A percentile compares a stretch with the other conserved stretches of the same genome.
phyloP scores from a whole-genome alignment of 2,797 vertebrate genomes.

The Pseudopleuronectes americanus region DNA sequence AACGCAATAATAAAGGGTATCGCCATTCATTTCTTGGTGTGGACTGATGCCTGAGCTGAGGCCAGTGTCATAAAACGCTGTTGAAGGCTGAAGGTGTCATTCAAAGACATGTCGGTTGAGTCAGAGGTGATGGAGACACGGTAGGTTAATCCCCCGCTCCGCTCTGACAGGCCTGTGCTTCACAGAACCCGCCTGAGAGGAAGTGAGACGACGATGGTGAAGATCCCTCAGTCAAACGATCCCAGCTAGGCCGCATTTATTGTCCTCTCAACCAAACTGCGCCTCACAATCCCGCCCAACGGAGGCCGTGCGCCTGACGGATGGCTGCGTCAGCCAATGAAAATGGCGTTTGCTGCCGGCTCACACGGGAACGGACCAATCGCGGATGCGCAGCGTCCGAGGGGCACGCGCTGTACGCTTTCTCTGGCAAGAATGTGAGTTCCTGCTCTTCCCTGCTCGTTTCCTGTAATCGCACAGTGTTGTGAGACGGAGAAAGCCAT shows the following conservation, averaged over 20 bases:
- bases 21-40: slow-evolving; percentile 41
- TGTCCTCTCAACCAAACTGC: slow-evolving; percentile 82
- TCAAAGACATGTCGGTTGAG: slow-evolving; percentile 17
- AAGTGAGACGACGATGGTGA: slow-evolving; percentile 53
- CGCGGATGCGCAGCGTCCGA: slow-evolving; percentile 12
- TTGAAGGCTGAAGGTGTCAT: slow-evolving; percentile 33
- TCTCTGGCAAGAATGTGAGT: slow-evolving; percentile 85
- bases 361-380: slow-evolving; percentile 69
- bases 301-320: slow-evolving; percentile 50
- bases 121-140: neutral
- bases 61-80: slow-evolving; percentile 55
- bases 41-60: slow-evolving; percentile 11
- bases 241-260: slow-evolving; percentile 85
- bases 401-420: slow-evolving; percentile 72
- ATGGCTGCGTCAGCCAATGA: slow-evolving; percentile 62
- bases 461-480: slow-evolving; percentile 90
- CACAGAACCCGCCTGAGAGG: slow-evolving; percentile 5
- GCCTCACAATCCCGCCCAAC: slow-evolving; percentile 74
- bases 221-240: slow-evolving; percentile 71
- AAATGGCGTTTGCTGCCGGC: slow-evolving; percentile 56
- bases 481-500: slow-evolving; percentile 91
- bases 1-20: neutral
- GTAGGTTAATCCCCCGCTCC: slow-evolving; percentile 5
- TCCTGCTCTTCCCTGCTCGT: slow-evolving; percentile 88
- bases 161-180: neutral